Conservation (phyloP, 1,140 invertebrate genomes). For the Steinernema khuongi region DNA sequence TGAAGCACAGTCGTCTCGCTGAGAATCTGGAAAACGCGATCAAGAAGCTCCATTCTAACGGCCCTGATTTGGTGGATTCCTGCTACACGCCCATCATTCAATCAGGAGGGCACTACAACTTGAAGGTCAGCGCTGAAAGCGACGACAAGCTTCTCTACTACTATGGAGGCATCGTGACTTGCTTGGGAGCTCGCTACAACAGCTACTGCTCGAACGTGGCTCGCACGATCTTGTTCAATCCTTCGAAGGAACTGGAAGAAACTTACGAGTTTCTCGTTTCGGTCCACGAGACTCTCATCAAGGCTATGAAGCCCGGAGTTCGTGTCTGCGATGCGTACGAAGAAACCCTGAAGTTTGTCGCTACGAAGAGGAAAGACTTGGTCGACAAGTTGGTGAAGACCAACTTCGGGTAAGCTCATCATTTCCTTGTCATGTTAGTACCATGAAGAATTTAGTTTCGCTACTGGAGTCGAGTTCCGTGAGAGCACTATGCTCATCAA, state of each 20-base stretch:
- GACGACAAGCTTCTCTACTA: constrained; percentile 82
- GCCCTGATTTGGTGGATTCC: constrained; percentile 81
- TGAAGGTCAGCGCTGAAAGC: constrained; percentile 85
- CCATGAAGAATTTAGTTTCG: constrained; percentile 66
- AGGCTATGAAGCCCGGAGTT: constrained; percentile 73
- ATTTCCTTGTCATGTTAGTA: not conserved
- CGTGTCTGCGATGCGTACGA: constrained; percentile 86
- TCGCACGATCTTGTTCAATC: constrained; percentile 92
- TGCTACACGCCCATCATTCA: constrained; percentile 98
- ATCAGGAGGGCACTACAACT: constrained; percentile 88
- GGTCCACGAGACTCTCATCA: constrained; percentile 84
- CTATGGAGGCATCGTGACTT: constrained; percentile 90
- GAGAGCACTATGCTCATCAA: constrained; percentile 86
- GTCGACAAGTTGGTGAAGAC: constrained; percentile 87
- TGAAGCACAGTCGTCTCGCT: constrained; percentile 82
- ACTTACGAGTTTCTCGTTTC: constrained; percentile 87
- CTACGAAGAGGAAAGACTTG: constrained; percentile 78
- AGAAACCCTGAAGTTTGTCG: constrained; percentile 73
- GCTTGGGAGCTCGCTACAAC: constrained; percentile 86
- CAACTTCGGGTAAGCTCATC: constrained; percentile 68
- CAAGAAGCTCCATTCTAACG: constrained; percentile 75
- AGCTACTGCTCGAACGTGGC: constrained; percentile 98
- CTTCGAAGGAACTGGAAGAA: constrained; percentile 69
- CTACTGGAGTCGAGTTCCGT: constrained; percentile 94
- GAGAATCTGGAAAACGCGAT: constrained; percentile 87